Evolutionary conservation across 1,140 invertebrate species (phyloP).

Genomic region (Sarcophaga peregrina): DNA sequence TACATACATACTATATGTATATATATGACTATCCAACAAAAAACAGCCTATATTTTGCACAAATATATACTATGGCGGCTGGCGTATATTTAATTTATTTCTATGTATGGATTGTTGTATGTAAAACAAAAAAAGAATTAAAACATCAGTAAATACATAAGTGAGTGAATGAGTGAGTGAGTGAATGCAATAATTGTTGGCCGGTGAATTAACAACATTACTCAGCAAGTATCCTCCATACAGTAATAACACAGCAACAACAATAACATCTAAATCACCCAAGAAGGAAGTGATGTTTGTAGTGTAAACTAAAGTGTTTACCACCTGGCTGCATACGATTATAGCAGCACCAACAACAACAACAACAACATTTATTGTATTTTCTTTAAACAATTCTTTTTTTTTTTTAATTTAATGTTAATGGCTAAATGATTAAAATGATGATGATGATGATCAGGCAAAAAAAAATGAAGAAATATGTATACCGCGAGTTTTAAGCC

Average conservation of each 20-base stretch:
- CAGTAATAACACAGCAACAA: too few relatives aligned
- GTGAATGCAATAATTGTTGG: background rate
- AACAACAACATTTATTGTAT: too few relatives aligned
- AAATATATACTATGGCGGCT: too few relatives aligned
- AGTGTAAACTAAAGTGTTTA: slow-evolving; percentile 24
- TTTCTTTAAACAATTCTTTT: too few relatives aligned
- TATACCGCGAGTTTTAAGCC: slow-evolving; percentile 3
- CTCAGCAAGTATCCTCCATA: background rate
- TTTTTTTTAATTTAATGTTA: background rate
- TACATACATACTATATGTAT: too few relatives aligned
- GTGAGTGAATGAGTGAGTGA: background rate
- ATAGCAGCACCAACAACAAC: background rate
- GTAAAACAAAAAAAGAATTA: background rate
- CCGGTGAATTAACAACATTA: background rate
- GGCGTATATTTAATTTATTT: too few relatives aligned
- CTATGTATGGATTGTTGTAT: background rate
- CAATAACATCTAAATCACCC: background rate
- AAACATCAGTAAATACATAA: too few relatives aligned
- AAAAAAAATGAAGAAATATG: background rate
- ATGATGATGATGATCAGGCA: background rate
- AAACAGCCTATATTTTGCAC: too few relatives aligned
- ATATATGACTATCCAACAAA: too few relatives aligned
- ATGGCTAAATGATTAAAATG: background rate
- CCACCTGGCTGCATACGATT: slow-evolving; percentile 7
- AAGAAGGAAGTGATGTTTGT: slow-evolving; percentile 1